Evolutionary conservation across 2,888 invertebrate species (phyloP), one percentile per base, ranked within the genome.

Genomic region (Polymixis lichenea): DNA sequence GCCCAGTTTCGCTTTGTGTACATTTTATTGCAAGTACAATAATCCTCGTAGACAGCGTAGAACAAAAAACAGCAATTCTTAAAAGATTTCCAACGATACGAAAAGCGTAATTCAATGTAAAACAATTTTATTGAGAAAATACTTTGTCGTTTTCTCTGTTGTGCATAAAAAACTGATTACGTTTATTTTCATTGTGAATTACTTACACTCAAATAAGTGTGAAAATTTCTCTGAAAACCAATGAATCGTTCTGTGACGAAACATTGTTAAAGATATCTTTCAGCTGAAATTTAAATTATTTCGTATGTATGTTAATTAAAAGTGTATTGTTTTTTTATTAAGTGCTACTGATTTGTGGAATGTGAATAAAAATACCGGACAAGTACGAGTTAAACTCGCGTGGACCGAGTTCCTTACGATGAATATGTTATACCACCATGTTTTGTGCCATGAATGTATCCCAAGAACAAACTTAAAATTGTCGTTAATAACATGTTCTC

Each of bases 51-150:
- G 88, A 89, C 88, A 87, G 87, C 79, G 82, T 70, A 83, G 80
- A 87, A 85, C 83, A 90, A 90, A 89, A 78, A 90, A 90, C 86
- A 89, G 87, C 89, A 83, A 86, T 90, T 90, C 90, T 89, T 86
- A 85, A 85, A 88, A 91, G 92, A 92, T 93, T 93, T 92, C 92
- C 89, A 91, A 86, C 86, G 83, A 88, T 78, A 78, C 84, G 56
- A 79, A 85, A 77, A 67, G 71, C 68, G 86, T 80, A 79, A 78
- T 76, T 71, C 70, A 77, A 79, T 72, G 74, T 77, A 84, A 86
- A 89, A 85, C 82, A 73, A 77, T 90, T 81, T 83, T 80, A 86
- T 84, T 82, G 77, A 79, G 49, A 77, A 71, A 68, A 80, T 75
- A 72, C 75, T 85, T 81, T 60, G 76, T 71, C 75, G 49, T 78